Conservation (phyloP, 1,140 invertebrate species). For the Brachionus rubens region DNA sequence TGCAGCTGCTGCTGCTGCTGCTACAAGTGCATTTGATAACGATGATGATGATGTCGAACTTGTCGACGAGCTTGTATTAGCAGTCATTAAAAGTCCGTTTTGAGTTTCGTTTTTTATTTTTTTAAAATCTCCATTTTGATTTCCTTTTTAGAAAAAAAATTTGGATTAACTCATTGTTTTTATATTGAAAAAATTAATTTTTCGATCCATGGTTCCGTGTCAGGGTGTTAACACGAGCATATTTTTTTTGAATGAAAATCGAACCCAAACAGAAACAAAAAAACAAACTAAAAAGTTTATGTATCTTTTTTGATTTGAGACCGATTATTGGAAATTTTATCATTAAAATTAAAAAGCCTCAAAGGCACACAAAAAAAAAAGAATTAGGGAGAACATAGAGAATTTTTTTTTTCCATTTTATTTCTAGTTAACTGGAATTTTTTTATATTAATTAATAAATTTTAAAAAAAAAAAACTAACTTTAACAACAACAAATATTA, state of each 20-base stretch:
- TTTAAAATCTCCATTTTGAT: not conserved
- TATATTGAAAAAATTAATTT: not conserved
- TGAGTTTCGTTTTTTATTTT: conserved; percentile 7
- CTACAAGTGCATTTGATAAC: conserved; percentile 30
- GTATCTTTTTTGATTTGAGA: not conserved
- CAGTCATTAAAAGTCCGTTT: conserved; percentile 19
- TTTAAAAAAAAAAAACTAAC: not conserved
- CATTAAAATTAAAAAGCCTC: conserved; percentile 43
- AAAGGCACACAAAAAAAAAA: conserved; percentile 30
- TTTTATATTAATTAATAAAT: conserved; percentile 24
- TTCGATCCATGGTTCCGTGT: too few species aligned
- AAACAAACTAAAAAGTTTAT: too few species aligned
- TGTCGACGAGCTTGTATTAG: not conserved
- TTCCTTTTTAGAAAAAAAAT: conserved; percentile 1
- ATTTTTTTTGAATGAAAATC: too few species aligned
- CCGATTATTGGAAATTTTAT: conserved; percentile 15
- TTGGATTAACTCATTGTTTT: not conserved
- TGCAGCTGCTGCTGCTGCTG: conserved; percentile 23
- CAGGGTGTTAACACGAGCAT: too few species aligned
- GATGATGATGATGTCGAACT: not conserved
- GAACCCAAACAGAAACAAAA: too few species aligned
- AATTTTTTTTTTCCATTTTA: conserved; percentile 9
- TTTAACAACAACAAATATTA: conserved; percentile 40
- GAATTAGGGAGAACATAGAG: not conserved
- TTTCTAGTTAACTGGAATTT: conserved; percentile 33